phyloP scores from a whole-genome alignment of 2,113 vertebrate species.

The Actinemys pallida region DNA sequence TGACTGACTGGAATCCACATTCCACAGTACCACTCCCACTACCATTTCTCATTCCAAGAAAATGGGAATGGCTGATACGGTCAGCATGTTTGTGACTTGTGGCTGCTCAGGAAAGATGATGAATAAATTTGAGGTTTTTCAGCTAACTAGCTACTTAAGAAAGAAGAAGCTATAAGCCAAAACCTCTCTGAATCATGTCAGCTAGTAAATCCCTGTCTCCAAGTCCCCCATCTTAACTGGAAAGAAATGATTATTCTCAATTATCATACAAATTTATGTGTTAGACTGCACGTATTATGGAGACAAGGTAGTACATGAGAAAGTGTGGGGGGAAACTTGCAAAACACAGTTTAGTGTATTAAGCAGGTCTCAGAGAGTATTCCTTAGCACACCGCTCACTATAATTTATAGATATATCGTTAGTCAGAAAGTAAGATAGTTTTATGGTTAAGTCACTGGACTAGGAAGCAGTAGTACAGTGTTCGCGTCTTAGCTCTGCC shows the following conservation, averaged over 20 bases:
- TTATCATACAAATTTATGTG: constrained; percentile 16
- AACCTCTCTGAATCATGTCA: constrained; percentile 58
- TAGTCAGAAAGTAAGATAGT: not conserved
- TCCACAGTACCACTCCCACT: constrained; percentile 7
- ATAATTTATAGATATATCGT: not conserved
- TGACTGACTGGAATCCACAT: constrained; percentile 45
- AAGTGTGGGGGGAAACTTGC: not conserved
- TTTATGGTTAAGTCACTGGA: not conserved
- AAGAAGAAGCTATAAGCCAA: constrained; percentile 44
- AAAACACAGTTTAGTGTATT: not conserved
- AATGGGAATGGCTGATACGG: constrained; percentile 31
- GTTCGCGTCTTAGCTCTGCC: not conserved
- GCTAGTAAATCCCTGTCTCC: constrained; percentile 37
- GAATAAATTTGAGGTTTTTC: constrained; percentile 60
- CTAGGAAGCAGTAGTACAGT: not conserved
- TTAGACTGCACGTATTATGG: not conserved
- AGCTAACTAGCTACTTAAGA: constrained; percentile 61
- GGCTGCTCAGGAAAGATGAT: constrained; percentile 32
- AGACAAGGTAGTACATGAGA: not conserved
- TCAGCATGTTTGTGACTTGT: constrained; percentile 58
- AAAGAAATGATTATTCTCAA: constrained; percentile 24
- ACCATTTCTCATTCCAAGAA: constrained; percentile 55
- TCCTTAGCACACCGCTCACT: not conserved
- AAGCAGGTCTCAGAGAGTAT: constrained; percentile 26
- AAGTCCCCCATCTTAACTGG: constrained; percentile 18